Evolutionary conservation across 2,888 invertebrate genomes (phyloP).

Genomic region (Cerceris ruficornis): DNA sequence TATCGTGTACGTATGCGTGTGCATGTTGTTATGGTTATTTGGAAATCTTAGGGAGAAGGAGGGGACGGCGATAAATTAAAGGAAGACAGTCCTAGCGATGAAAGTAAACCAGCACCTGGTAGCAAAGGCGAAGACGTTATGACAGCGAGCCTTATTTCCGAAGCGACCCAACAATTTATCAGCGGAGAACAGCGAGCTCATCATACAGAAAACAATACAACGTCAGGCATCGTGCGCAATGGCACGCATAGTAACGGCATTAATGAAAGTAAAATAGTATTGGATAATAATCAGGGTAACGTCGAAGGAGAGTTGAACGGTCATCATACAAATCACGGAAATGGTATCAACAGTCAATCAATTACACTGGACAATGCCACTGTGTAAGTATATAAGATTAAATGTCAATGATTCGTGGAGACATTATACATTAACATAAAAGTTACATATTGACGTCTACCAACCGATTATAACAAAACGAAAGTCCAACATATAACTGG

Average conservation of each 20-base stretch:
- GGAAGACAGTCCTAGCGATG: slow-evolving; percentile 79
- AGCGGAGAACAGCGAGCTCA: slow-evolving; percentile 76
- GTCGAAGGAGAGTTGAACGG: slow-evolving; percentile 78
- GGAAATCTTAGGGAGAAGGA: slow-evolving; percentile 71
- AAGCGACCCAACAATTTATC: slow-evolving; percentile 80
- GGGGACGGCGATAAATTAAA: slow-evolving; percentile 78
- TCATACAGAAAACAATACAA: slow-evolving; percentile 70
- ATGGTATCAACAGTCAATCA: slow-evolving; percentile 79
- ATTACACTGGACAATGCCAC: slow-evolving; percentile 80
- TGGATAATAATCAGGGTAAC: slow-evolving; percentile 78
- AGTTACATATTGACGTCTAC: slow-evolving; percentile 38
- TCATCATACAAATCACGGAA: slow-evolving; percentile 79
- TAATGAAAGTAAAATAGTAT: slow-evolving; percentile 74
- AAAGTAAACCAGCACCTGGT: slow-evolving; percentile 73
- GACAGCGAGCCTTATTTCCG: slow-evolving; percentile 80
- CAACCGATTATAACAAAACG: slow-evolving; percentile 28
- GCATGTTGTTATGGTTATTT: not conserved
- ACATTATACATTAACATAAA: slow-evolving; percentile 43
- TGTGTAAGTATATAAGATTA: slow-evolving; percentile 78
- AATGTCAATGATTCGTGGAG: slow-evolving; percentile 51
- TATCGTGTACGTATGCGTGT: too few relatives aligned
- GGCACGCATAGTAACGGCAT: slow-evolving; percentile 77
- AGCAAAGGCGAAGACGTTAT: slow-evolving; percentile 77
- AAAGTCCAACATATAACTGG: slow-evolving; percentile 48
- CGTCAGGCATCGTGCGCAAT: slow-evolving; percentile 74